phyloP scores from a whole-genome alignment of 2,888 invertebrate species.

The Netelia fuscicornis region DNA sequence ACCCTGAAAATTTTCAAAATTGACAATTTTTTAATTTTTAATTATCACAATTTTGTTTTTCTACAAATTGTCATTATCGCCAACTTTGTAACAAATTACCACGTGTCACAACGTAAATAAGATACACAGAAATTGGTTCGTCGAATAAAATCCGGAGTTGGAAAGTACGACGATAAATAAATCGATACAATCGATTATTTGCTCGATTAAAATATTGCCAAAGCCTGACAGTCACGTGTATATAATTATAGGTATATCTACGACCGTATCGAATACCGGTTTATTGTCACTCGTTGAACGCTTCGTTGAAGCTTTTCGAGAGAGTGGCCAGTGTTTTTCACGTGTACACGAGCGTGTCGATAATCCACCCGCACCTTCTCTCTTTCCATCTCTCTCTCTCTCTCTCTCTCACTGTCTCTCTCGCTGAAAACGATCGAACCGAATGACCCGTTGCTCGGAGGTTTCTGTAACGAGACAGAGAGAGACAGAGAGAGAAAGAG shows the following conservation, averaged over 20 bases:
- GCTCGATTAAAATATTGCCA: background rate
- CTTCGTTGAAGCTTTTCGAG: background rate
- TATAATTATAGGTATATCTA: conserved; percentile 7
- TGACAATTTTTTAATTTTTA: no score
- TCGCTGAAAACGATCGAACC: conserved; percentile 37
- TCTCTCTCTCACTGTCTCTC: conserved; percentile 30
- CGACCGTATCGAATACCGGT: background rate
- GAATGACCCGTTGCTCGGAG: conserved; percentile 53
- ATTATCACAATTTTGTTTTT: no score
- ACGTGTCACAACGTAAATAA: no score
- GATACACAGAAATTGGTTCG: no score
- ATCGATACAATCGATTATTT: no score
- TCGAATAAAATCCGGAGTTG: no score
- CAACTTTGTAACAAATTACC: no score
- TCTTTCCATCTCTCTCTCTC: background rate
- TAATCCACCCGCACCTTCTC: conserved; percentile 60
- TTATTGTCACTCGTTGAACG: background rate
- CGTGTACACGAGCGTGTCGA: conserved; percentile 48
- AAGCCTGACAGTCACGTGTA: background rate
- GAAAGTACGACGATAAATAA: no score
- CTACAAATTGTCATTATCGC: no score
- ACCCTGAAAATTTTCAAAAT: no score
- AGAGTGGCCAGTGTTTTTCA: conserved; percentile 18
- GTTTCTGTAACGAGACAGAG: background rate
- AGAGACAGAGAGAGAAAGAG: background rate